A percentile compares a stretch with the other conserved stretches of the same genome.
Evolutionary conservation across 2,113 vertebrate species (phyloP).

Genomic region (Phaethornis superciliosus): DNA sequence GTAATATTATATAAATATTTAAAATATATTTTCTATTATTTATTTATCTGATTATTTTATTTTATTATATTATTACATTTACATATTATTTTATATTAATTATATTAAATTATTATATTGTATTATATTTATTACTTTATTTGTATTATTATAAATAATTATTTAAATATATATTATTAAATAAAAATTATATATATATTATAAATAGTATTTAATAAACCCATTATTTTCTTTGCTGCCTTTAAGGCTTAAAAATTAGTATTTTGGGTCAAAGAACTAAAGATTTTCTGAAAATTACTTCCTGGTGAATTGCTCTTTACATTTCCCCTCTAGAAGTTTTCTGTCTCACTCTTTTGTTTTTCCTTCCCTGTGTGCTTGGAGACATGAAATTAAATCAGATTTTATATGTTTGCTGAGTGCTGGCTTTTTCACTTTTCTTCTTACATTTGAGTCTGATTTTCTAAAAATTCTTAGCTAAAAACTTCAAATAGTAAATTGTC

Average conservation of each 20-base stretch:
- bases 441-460: not conserved
- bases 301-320: not conserved
- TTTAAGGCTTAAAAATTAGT: not conserved
- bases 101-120: too few relatives aligned
- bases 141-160: too few relatives aligned
- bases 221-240: not conserved
- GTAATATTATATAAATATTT: not conserved
- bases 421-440: not conserved
- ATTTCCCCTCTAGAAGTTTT: not conserved
- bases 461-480: not conserved
- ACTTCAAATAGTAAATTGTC: too few relatives aligned
- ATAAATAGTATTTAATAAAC: not conserved
- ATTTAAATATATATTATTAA: too few relatives aligned
- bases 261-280: not conserved
- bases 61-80: too few relatives aligned
- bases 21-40: too few relatives aligned
- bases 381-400: not conserved
- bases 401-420: not conserved
- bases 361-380: not conserved
- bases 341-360: not conserved
- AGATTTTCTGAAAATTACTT: not conserved
- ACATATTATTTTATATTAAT: too few relatives aligned
- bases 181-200: not conserved
- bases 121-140: too few relatives aligned
- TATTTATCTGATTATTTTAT: too few relatives aligned